These are phyloP conservation scores for Sprattus sprattus DNA, from an alignment of 2,113 vertebrate species.

Conservation along the genomic window DNA sequence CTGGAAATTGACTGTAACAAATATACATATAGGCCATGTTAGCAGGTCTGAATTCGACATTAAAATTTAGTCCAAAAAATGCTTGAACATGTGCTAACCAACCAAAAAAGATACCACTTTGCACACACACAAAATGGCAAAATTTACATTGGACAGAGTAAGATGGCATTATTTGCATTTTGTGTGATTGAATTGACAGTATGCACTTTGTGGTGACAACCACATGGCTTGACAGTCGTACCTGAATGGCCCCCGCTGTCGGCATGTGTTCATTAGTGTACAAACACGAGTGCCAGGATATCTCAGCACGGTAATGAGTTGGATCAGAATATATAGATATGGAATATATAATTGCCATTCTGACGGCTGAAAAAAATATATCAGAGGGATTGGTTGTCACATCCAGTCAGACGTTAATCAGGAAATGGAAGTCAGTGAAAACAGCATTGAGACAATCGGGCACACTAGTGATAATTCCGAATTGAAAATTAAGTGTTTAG, in stretches of 20 bases:
- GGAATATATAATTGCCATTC: too few relatives aligned
- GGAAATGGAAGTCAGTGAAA: not conserved
- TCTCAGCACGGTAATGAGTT: too few relatives aligned
- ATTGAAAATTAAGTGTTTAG: not conserved
- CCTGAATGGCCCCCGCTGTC: not conserved
- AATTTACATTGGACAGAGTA: not conserved
- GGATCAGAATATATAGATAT: too few relatives aligned
- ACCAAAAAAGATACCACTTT: not conserved
- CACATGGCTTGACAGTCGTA: not conserved
- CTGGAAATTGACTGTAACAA: too few relatives aligned
- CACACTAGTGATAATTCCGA: not conserved
- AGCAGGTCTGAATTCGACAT: not conserved
- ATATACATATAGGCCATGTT: too few relatives aligned
- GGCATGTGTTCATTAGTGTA: not conserved
- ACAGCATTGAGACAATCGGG: not conserved
- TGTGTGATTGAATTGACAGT: not conserved
- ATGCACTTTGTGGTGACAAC: not conserved
- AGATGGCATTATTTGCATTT: not conserved
- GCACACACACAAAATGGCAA: not conserved
- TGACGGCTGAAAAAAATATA: too few relatives aligned
- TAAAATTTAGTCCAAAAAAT: too few relatives aligned
- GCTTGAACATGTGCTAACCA: not conserved
- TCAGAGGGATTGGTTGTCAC: too few relatives aligned
- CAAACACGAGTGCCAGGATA: too few relatives aligned
- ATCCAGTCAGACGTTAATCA: not conserved